Base-by-base conservation (phyloP, 2,797 vertebrate species). In the Austrolebias charrua region DNA sequence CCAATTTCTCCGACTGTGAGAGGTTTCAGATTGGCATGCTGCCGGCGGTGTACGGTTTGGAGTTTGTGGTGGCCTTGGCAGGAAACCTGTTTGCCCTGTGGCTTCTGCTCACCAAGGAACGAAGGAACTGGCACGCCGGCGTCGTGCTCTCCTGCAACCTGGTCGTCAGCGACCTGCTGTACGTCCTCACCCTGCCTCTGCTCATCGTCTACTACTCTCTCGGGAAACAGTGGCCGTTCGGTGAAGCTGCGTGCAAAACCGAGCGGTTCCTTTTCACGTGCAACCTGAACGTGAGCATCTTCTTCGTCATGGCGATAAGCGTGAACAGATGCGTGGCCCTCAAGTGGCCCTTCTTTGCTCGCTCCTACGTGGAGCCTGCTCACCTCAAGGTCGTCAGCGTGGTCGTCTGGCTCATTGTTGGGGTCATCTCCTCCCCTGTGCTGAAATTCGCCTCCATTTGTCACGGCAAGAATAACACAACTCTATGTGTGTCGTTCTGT, bases 281-380 rank as follows among this genome's bases (percentile, higher is more conserved):
- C 78, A 96, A 95, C 90, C 71, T 95, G 11, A 95, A 95, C 0
- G 89, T 83, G 1, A 90, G 94, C 66, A 85, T 92, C 58, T 84
- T 94, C 69, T 93, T 97, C 71, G 79, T 95, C 80, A 91, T 94
- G 80, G 93, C 89, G 31, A 95, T 96, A 82, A 93, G 94, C 40
- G 84, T 95, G 13, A 93, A 93, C 82, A 85, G 94, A 18, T 95
- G 92, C 3, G 38, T 96, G 35, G 94, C 87, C 29, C 69, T 95
- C 0, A 87, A 81, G 0, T 86, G 92, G 24, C 95, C 96, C 0
- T 93, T 96, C 67, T 90, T 92, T 13, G 68, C 87, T 0, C 91
- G 63, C 0, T 88, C 86, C 0, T 42, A 83, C 0, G 62, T 95
- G 8, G 51, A 9, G 0, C 86, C 93, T 0, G 71, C 19, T 12